Base-by-base conservation (phyloP, 2,113 vertebrate species). In the Motacilla alba region DNA sequence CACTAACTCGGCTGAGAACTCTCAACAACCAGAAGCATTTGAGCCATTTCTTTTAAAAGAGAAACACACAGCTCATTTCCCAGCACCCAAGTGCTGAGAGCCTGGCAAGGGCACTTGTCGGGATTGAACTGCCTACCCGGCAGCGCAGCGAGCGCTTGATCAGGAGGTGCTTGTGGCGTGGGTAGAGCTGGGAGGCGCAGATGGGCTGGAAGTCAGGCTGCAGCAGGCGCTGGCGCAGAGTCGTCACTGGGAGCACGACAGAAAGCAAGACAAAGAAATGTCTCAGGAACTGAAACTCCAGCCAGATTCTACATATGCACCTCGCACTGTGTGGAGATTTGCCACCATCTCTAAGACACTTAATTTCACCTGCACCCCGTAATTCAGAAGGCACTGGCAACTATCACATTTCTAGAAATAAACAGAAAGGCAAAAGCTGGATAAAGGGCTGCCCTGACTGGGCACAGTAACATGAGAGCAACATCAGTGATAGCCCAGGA, bases 111-210 rank as follows among this genome's bases (percentile, higher is more conserved):
- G 41, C 22, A 4, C 8, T 64, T 41, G 37, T 35, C 35, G 47
- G 31, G 39, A 28, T 3, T 8, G 44, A 35, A 60, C 14, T 50
- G 96, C 98, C 74, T 86, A 99, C 99, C 98, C 99, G 98, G 93
- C 99, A 99, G 95, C 99, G 99, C 94, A 99, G 98, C 0, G 99
- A 99, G 73, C 99, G 98, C 95, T 99, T 99, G 97, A 99, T 99
- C 95, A 99, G 97, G 81, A 99, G 99, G 93, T 99, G 99, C 87
- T 99, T 99, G 95, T 99, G 99, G 87, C 99, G 98, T 39, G 99
- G 99, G 94, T 99, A 99, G 44, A 99, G 99, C 97, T 99, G 99
- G 67, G 99, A 99, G 28, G 99, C 99, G 43, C 98, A 98, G 17
- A 99, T 97, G 3, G 99, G 99, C 89, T 99, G 99, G 96, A 99